These are phyloP conservation scores for Apogon hyalosoma DNA, from an alignment of 2,797 vertebrate species.

Conservation along the genomic window DNA sequence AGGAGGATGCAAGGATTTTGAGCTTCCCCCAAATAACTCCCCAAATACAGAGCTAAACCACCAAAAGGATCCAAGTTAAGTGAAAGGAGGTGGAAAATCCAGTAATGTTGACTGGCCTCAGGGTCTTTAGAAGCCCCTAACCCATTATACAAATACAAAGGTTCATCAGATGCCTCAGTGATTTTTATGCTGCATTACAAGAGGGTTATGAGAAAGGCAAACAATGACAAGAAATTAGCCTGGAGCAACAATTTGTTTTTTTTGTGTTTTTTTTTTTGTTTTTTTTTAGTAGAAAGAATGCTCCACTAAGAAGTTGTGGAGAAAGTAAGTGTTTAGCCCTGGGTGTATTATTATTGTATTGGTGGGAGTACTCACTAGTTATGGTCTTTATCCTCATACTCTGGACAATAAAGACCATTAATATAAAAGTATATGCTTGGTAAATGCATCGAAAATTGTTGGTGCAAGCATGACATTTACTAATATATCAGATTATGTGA, in stretches of 20 bases:
- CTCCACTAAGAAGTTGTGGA: constrained; percentile 36
- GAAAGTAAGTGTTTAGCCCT: constrained; percentile 34
- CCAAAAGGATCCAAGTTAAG: constrained; percentile 43
- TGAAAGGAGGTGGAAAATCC: constrained; percentile 62
- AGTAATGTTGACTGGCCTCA: constrained; percentile 32
- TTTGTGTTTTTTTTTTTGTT: not conserved
- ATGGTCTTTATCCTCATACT: constrained; percentile 23
- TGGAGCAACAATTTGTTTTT: constrained; percentile 40
- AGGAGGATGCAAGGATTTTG: constrained; percentile 49
- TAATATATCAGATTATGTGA: not conserved
- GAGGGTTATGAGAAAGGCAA: constrained; percentile 38
- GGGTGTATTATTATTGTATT: constrained; percentile 32
- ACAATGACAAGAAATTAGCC: constrained; percentile 60
- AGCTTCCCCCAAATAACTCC: constrained; percentile 32
- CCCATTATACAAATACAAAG: constrained; percentile 61
- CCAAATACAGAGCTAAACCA: constrained; percentile 30
- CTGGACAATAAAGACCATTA: constrained; percentile 11
- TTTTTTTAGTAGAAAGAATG: constrained; percentile 29
- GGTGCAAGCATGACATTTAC: not conserved
- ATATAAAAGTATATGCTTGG: constrained; percentile 7
- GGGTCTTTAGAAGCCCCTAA: constrained; percentile 42
- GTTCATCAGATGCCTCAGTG: constrained; percentile 64
- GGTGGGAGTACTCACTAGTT: constrained; percentile 26
- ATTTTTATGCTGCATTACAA: constrained; percentile 49
- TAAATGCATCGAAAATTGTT: too few relatives aligned